Evolutionary conservation across 2,888 invertebrate genomes (phyloP).

Genomic region (Athripsodes cinereus): DNA sequence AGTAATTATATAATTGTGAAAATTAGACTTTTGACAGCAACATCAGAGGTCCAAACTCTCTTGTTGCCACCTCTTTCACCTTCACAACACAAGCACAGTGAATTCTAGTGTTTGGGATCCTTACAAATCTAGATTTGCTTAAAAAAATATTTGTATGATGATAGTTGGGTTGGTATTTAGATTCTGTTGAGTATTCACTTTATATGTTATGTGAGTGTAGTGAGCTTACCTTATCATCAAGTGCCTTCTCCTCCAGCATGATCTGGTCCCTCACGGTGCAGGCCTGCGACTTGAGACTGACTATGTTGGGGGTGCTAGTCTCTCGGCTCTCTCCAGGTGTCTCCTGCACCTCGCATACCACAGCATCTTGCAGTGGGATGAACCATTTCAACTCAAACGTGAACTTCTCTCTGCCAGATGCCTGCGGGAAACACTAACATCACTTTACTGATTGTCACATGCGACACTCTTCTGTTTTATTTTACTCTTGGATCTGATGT

Average conservation of each 20-base stretch:
- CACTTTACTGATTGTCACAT: no score
- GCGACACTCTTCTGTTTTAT: no score
- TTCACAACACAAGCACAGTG: background rate
- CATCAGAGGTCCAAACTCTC: no score
- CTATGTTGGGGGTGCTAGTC: constrained; percentile 74
- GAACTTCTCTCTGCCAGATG: constrained; percentile 80
- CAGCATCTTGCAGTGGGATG: constrained; percentile 78
- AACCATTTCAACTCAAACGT: constrained; percentile 93
- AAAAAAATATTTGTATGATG: no score
- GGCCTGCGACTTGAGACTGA: constrained; percentile 77
- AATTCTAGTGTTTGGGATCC: background rate
- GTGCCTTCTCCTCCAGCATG: constrained; percentile 65
- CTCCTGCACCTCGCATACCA: constrained; percentile 63
- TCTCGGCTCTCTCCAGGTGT: constrained; percentile 57
- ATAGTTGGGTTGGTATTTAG: no score
- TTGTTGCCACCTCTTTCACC: background rate
- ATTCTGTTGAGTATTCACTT: no score
- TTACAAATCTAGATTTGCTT: no score
- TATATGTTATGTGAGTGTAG: background rate
- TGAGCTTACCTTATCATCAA: constrained; percentile 57
- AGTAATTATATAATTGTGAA: no score
- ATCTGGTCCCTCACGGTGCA: constrained; percentile 83
- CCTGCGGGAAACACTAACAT: constrained; percentile 38
- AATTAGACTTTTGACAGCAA: no score
- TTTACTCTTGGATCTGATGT: no score